These are phyloP conservation scores for Microcaecilia unicolor DNA, from an alignment of 2,797 vertebrate genomes.

Conservation along the genomic window DNA sequence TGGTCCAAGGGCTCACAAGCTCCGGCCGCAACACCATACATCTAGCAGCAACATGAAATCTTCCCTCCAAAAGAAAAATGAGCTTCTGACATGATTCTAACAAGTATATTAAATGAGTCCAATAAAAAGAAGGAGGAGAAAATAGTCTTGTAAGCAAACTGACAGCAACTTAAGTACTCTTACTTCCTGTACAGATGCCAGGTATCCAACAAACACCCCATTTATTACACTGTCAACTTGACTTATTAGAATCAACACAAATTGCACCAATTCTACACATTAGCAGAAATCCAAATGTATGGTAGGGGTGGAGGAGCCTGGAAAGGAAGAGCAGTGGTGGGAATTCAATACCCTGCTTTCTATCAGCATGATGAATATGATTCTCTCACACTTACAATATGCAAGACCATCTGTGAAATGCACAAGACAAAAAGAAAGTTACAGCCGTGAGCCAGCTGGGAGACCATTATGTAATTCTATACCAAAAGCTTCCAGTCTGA, in stretches of 20 bases:
- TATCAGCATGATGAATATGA: constrained; percentile 44
- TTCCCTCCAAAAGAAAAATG: neutral
- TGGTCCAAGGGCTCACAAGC: no score
- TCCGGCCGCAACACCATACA: no score
- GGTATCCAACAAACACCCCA: constrained; percentile 42
- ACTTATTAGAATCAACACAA: constrained; percentile 60
- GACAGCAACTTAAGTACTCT: constrained; percentile 45
- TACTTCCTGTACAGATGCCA: constrained; percentile 60
- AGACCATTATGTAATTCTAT: constrained; percentile 40
- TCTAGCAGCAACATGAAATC: constrained; percentile 1
- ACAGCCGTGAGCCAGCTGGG: constrained; percentile 38
- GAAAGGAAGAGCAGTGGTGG: constrained; percentile 23
- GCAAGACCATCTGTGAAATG: constrained; percentile 32
- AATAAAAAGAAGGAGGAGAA: constrained; percentile 13
- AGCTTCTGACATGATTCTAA: neutral
- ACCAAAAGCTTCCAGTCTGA: no score
- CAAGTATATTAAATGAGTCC: constrained; percentile 28
- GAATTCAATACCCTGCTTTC: constrained; percentile 45
- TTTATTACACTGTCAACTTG: constrained; percentile 56
- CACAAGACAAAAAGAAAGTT: constrained; percentile 41
- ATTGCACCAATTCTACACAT: constrained; percentile 46
- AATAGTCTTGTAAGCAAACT: constrained; percentile 30
- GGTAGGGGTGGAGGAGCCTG: constrained; percentile 31
- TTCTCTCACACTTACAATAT: constrained; percentile 35
- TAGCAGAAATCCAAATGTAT: constrained; percentile 41